These are phyloP conservation scores for Halcyon chelicuti DNA, from an alignment of 2,797 vertebrate species.

Conservation along the genomic window DNA sequence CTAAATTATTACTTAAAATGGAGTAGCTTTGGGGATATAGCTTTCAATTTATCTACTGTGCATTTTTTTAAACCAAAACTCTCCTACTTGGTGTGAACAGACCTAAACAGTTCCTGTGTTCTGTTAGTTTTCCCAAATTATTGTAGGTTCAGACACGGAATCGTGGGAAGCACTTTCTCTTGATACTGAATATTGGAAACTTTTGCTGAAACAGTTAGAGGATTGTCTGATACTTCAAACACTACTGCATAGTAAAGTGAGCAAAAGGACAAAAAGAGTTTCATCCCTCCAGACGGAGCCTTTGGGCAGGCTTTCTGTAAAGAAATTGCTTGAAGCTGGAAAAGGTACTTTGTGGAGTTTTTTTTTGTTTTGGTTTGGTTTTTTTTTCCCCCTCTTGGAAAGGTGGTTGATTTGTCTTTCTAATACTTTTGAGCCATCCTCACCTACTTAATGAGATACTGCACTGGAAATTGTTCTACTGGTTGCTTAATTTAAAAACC, in stretches of 20 bases:
- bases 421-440: background rate
- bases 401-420: background rate
- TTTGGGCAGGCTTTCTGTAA: constrained; percentile 87
- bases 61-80: background rate
- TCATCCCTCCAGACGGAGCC: constrained; percentile 79
- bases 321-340: constrained; percentile 90
- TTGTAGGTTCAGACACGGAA: constrained; percentile 73
- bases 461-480: background rate
- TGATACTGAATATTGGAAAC: constrained; percentile 95
- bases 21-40: background rate
- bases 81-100: background rate
- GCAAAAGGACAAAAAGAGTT: constrained; percentile 51
- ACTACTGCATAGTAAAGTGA: constrained; percentile 82
- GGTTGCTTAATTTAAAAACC: background rate
- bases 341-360: constrained; percentile 80
- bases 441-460: background rate
- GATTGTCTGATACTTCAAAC: constrained; percentile 94
- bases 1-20: background rate
- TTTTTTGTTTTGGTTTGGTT: background rate
- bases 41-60: background rate
- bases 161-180: constrained; percentile 94
- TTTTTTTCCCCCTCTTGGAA: background rate
- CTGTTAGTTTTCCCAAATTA: constrained; percentile 76
- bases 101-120: background rate
- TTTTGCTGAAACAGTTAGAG: constrained; percentile 92